A percentile compares a stretch with the other conserved stretches of the same genome.
These are phyloP conservation scores for Thamnaconus septentrionalis DNA, from an alignment of 2,113 vertebrate species.

Conservation along the genomic window DNA sequence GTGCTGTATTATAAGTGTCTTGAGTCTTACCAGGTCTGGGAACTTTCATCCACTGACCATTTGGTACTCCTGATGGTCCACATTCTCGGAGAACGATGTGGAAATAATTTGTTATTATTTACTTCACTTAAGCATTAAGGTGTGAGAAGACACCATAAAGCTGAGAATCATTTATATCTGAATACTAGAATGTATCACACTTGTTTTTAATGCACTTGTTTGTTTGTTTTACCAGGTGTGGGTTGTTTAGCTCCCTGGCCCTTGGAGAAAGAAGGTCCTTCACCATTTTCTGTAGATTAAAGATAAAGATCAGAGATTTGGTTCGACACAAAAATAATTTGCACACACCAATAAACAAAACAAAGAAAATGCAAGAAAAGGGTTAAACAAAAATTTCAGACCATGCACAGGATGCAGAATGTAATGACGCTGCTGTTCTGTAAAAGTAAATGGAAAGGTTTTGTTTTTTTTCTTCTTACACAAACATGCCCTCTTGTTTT, in stretches of 20 bases:
- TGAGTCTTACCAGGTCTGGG: conserved; percentile 61
- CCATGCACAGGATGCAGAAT: too few species aligned
- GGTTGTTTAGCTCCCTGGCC: conserved; percentile 49
- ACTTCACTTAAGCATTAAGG: too few species aligned
- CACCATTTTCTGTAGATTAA: conserved; percentile 40
- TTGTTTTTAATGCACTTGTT: neutral
- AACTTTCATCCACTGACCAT: conserved; percentile 75
- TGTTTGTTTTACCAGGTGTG: conserved; percentile 60
- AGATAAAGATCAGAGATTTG: neutral
- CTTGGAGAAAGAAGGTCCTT: conserved; percentile 27
- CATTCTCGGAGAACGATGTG: conserved; percentile 58
- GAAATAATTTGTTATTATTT: too few species aligned
- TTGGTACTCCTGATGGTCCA: conserved; percentile 61
- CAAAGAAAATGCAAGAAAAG: neutral
- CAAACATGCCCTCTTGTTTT: too few species aligned
- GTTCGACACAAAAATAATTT: neutral
- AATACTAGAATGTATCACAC: neutral
- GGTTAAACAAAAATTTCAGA: neutral
- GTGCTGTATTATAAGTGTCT: neutral
- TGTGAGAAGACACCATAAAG: neutral
- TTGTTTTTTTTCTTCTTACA: too few species aligned
- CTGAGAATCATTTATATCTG: neutral
- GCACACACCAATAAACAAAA: too few species aligned
- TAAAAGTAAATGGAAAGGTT: too few species aligned
- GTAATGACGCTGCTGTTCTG: too few species aligned